phyloP scores from a whole-genome alignment of 2,113 vertebrate species.

The Etheostoma spectabile region DNA sequence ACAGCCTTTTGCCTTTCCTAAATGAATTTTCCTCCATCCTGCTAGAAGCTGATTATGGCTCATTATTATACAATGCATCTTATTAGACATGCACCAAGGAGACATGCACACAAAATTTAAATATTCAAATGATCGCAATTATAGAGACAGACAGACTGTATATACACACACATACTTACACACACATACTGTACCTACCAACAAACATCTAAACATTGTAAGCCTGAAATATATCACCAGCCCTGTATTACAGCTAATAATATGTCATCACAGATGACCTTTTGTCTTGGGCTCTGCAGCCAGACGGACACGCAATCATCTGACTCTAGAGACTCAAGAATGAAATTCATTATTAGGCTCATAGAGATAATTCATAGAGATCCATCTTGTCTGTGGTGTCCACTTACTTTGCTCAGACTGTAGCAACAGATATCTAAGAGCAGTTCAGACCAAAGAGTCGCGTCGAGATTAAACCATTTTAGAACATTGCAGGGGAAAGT shows the following conservation, averaged over 20 bases:
- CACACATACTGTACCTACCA: neutral
- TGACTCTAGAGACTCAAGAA: constrained; percentile 27
- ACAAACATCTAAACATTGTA: constrained; percentile 10
- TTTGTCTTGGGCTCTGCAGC: constrained; percentile 30
- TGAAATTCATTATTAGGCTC: constrained; percentile 26
- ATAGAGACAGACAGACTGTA: neutral
- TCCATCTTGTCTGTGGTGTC: neutral
- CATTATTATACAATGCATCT: constrained; percentile 45
- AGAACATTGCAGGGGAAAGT: too few species aligned
- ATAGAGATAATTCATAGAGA: constrained; percentile 4
- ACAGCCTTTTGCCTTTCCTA: constrained; percentile 47
- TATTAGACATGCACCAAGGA: constrained; percentile 45
- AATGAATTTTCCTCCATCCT: constrained; percentile 49
- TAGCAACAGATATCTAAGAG: neutral
- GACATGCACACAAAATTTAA: constrained; percentile 13
- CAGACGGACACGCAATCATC: constrained; percentile 32
- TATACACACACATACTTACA: constrained; percentile 1
- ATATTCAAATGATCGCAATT: constrained; percentile 6
- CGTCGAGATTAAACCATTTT: too few species aligned
- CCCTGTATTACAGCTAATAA: constrained; percentile 34
- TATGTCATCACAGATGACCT: constrained; percentile 4
- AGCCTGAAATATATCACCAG: constrained; percentile 11
- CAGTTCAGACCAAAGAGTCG: too few species aligned
- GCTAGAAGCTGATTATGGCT: constrained; percentile 55
- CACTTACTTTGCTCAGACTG: neutral